Base-by-base conservation (phyloP, 2,888 invertebrate species). In the Polydrusus tereticollis region DNA sequence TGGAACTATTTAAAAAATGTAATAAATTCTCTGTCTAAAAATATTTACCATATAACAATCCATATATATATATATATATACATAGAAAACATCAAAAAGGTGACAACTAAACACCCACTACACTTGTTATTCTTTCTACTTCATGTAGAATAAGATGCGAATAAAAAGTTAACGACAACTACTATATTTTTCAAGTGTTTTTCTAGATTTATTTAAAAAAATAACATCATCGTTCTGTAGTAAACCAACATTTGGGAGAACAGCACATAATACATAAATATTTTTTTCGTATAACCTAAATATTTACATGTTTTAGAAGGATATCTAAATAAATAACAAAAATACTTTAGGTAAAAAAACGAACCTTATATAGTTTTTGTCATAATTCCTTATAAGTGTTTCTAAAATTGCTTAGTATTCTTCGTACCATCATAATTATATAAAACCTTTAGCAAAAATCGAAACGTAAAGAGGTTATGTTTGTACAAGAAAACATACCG, bases 311-410 rank as follows among this genome's bases (percentile, higher is more conserved):
- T 43, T 47, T 68, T 68, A 68, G 41, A 59, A 68, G 62, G 26
- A 47, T 70, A 64, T 57, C 64, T 70, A 64, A 70, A 59, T 57
- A 64, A 64, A 70, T 70, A 70, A 70, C 70, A 70, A 70, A 68
- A 70, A 64, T 70, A 70, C 64, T 70, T 55, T 70, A 52, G 29
- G 55, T 65, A 41, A 55, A 43, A 52, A 63, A 36, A n/a, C n/a
- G 14, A 45, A 69, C 55, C 45, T 38, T 26, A 41, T 57, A 63
- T 55, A 14, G 23, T 63, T 57, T n/a, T 45, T 33, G 41, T 57
- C 62, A 57, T 50, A 69, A 63, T 68, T 68, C 52, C 36, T 55
- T 55, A 59, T 58, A 59, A 29, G 43, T 33, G 43, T 21, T 41
- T 60, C 33, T 52, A 45, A 68, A 69, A 69, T 55, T 20, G 36